These are phyloP conservation scores for Pycnomerus fuliginosus DNA, from an alignment of 2,888 invertebrate species.

Conservation along the genomic window DNA sequence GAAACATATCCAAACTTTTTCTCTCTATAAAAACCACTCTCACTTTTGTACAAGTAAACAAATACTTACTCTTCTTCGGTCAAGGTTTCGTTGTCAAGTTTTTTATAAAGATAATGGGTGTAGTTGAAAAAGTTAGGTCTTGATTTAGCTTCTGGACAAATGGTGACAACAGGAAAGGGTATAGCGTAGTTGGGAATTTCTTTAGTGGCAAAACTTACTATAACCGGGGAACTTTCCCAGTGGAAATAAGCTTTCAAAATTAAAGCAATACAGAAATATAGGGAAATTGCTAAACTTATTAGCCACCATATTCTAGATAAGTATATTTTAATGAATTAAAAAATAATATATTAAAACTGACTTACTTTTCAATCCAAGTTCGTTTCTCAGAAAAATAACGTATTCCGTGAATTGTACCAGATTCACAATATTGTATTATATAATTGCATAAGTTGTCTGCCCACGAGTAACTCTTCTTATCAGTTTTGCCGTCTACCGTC, in stretches of 20 bases:
- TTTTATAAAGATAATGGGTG: conserved; percentile 15
- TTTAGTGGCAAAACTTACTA: conserved; percentile 70
- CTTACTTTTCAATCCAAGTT: conserved; percentile 25
- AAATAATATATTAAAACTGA: neutral
- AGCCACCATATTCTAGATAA: conserved; percentile 69
- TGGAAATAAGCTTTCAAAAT: conserved; percentile 66
- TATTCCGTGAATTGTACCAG: neutral
- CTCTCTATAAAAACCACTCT: conserved; percentile 21
- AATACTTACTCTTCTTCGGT: conserved; percentile 16
- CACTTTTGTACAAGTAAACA: neutral
- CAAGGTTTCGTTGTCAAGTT: conserved; percentile 11
- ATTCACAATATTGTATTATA: neutral
- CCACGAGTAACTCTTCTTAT: neutral
- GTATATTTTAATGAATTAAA: too few species aligned
- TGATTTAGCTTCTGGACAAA: conserved; percentile 24
- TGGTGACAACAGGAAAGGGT: conserved; percentile 43
- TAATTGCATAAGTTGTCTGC: neutral
- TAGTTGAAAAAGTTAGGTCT: conserved; percentile 21
- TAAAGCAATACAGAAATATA: conserved; percentile 58
- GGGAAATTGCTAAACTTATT: conserved; percentile 39
- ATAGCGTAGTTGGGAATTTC: conserved; percentile 65
- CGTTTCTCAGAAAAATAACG: conserved; percentile 5
- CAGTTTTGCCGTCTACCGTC: too few species aligned
- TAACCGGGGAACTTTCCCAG: conserved; percentile 69
- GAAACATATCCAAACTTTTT: conserved; percentile 26